Conservation (phyloP, 2,113 vertebrate species). For the Euleptes europaea region DNA sequence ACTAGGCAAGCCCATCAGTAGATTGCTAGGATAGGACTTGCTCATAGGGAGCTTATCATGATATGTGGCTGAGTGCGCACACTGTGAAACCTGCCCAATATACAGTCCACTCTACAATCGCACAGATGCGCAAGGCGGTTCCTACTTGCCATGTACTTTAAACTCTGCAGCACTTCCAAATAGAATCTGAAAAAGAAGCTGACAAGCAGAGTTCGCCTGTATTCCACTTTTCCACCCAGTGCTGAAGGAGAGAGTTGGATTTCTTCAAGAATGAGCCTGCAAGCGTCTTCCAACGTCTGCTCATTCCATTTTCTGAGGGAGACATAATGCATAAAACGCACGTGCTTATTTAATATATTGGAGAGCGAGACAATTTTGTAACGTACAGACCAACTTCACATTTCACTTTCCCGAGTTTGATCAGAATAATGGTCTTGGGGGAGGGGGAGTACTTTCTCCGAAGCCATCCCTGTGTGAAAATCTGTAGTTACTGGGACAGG, state of each 20-base stretch:
- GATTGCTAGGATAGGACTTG: background rate
- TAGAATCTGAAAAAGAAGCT: slow-evolving; percentile 89
- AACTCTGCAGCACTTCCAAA: slow-evolving; percentile 75
- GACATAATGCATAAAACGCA: background rate
- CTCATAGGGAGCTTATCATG: background rate
- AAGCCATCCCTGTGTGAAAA: background rate
- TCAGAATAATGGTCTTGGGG: background rate
- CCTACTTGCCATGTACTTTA: slow-evolving; percentile 66
- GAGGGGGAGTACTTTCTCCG: too few species aligned
- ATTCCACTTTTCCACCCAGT: slow-evolving; percentile 80
- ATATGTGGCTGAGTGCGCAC: background rate
- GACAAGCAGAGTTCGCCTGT: slow-evolving; percentile 79
- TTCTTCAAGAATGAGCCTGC: slow-evolving; percentile 80
- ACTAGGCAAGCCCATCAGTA: background rate
- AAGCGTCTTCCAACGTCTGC: slow-evolving; percentile 75
- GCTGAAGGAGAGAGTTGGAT: slow-evolving; percentile 72
- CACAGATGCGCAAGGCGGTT: background rate
- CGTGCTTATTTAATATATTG: background rate
- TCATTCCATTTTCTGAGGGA: slow-evolving; percentile 78
- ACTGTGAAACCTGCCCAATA: too few species aligned
- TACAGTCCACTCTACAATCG: too few species aligned
- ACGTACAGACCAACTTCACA: too few species aligned
- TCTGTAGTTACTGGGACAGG: background rate
- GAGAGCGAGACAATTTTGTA: background rate
- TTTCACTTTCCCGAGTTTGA: too few species aligned